These are phyloP conservation scores for Eupsilia transversa DNA, from an alignment of 2,888 invertebrate species.

Conservation along the genomic window DNA sequence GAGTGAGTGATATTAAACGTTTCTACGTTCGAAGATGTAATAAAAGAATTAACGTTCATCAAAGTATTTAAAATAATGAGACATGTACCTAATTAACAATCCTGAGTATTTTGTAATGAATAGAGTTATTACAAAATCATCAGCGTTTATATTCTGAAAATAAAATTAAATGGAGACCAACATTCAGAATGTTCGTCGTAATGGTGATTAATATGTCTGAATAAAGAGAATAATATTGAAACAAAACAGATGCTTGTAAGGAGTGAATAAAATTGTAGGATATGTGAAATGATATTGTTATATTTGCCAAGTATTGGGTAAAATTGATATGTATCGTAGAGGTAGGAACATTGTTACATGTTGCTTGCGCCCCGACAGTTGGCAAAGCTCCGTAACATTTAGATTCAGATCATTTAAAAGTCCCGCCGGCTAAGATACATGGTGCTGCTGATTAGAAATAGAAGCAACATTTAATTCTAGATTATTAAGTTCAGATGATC, in stretches of 20 bases:
- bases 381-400: conserved; percentile 83
- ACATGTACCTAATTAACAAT: conserved; percentile 29
- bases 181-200: background rate
- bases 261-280: conserved; percentile 2
- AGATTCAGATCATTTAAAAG: conserved; percentile 79
- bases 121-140: conserved; percentile 14
- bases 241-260: background rate
- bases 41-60: conserved; percentile 20
- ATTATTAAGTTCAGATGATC: conserved; percentile 55
- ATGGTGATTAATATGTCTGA: background rate
- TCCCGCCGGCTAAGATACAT: conserved; percentile 74
- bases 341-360: conserved; percentile 75
- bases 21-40: conserved; percentile 40
- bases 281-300: conserved; percentile 25
- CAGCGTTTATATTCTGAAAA: conserved; percentile 4
- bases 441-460: conserved; percentile 75
- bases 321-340: conserved; percentile 68
- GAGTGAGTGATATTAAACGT: conserved; percentile 90
- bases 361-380: conserved; percentile 78
- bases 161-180: background rate
- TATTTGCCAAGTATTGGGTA: conserved; percentile 62
- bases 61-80: conserved; percentile 25
- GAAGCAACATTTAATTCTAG: conserved; percentile 74
- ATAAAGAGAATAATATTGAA: conserved; percentile 7
- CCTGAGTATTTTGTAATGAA: conserved; percentile 12